phyloP scores from a whole-genome alignment of 2,888 invertebrate genomes.

The Megamerina dolium region DNA sequence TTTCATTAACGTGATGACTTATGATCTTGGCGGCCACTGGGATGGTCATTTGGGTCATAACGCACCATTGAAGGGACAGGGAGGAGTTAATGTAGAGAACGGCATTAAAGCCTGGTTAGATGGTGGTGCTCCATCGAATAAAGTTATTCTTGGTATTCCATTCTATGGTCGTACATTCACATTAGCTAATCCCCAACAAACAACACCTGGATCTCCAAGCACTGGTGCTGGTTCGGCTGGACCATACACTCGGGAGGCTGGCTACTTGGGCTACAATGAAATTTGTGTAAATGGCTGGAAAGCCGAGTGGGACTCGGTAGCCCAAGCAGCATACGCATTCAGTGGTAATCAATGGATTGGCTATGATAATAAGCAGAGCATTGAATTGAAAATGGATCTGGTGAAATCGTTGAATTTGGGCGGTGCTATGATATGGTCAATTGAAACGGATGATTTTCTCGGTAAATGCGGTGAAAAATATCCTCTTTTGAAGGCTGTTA shows the following conservation, averaged over 20 bases:
- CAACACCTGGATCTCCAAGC: conserved; percentile 3
- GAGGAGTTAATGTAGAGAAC: conserved; percentile 72
- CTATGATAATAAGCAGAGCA: conserved; percentile 78
- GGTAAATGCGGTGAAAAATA: conserved; percentile 62
- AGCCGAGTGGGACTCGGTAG: conserved; percentile 2
- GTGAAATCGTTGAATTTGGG: conserved; percentile 75
- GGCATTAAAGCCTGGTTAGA: conserved; percentile 80
- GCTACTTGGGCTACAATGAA: conserved; percentile 68
- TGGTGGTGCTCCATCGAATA: conserved; percentile 55
- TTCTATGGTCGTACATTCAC: conserved; percentile 66
- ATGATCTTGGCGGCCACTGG: conserved; percentile 29
- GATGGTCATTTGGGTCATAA: conserved; percentile 30
- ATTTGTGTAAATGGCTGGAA: conserved; percentile 39
- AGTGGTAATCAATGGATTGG: conserved; percentile 86
- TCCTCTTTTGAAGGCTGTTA: conserved; percentile 51
- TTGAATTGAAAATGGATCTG: conserved; percentile 71
- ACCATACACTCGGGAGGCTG: conserved; percentile 57
- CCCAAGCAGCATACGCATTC: conserved; percentile 65
- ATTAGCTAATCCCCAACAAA: conserved; percentile 46
- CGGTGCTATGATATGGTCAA: conserved; percentile 60
- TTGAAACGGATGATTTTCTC: conserved; percentile 89
- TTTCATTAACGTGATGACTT: conserved; percentile 37
- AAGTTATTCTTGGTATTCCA: conserved; percentile 64
- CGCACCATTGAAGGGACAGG: conserved; percentile 42
- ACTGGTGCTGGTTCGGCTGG: conserved; percentile 47